Conservation (phyloP, 2,113 vertebrate species). For the Etheostoma cragini region DNA sequence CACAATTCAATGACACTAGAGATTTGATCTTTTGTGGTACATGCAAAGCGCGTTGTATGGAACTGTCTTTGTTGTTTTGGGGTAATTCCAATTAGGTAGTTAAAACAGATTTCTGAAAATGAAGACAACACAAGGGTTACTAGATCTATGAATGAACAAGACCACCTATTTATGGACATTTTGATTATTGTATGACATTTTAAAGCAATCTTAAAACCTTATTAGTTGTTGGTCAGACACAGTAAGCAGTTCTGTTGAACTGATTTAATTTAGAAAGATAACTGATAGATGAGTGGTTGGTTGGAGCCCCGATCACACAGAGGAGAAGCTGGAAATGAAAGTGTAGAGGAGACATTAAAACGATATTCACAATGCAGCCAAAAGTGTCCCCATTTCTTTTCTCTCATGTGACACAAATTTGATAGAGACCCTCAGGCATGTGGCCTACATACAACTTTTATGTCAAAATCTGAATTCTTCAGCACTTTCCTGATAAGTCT, state of each 20-base stretch:
- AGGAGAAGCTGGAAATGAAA: neutral
- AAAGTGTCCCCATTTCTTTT: slow-evolving; percentile 47
- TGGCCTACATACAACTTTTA: slow-evolving; percentile 65
- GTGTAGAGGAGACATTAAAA: slow-evolving; percentile 14
- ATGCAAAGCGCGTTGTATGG: no score
- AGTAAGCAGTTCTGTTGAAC: neutral
- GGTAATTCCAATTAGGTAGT: no score
- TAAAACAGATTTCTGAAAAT: no score
- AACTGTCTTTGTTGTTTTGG: no score
- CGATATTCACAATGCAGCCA: slow-evolving; percentile 1
- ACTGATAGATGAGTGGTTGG: neutral
- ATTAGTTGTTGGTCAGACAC: no score
- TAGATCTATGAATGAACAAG: neutral
- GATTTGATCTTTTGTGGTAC: no score
- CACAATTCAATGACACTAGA: no score
- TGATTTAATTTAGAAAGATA: neutral
- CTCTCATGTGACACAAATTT: slow-evolving; percentile 40
- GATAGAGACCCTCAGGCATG: slow-evolving; percentile 39
- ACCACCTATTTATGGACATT: neutral
- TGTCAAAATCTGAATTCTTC: slow-evolving; percentile 43
- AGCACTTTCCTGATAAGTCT: slow-evolving; percentile 7
- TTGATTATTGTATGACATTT: neutral
- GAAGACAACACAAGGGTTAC: no score
- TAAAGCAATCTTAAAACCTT: no score
- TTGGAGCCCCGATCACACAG: neutral